Evolutionary conservation across 1,140 invertebrate genomes (phyloP).

Genomic region (Heliconius congener): DNA sequence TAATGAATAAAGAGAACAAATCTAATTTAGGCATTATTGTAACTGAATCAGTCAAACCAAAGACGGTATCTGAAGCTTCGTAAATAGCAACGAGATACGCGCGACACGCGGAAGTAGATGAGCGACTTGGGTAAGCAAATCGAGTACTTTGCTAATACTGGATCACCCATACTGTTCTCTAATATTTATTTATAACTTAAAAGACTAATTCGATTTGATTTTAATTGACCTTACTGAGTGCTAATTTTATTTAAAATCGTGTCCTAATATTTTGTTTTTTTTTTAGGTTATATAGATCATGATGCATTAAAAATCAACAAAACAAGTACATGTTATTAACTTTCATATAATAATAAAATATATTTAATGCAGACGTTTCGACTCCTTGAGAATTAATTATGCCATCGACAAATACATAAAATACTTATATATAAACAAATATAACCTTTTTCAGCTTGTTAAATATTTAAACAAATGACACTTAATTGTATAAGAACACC

Average conservation of each 20-base stretch:
- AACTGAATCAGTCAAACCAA: neutral
- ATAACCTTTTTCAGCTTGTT: conserved; percentile 39
- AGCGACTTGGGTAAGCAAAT: conserved; percentile 28
- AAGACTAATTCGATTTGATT: too few relatives aligned
- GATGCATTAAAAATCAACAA: neutral
- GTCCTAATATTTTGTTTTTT: too few relatives aligned
- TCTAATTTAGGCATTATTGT: neutral
- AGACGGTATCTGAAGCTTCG: conserved; percentile 36
- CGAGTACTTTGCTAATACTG: conserved; percentile 28
- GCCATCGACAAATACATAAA: conserved; percentile 9
- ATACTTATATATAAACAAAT: conserved; percentile 23
- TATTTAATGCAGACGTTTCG: too few relatives aligned
- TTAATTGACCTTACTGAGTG: neutral
- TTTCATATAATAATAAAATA: neutral
- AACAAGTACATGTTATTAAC: neutral
- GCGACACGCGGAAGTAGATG: conserved; percentile 64
- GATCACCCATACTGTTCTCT: neutral
- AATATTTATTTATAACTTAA: neutral
- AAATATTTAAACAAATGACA: conserved; percentile 41
- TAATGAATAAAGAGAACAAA: neutral
- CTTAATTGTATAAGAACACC: conserved; percentile 48
- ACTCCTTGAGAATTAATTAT: conserved; percentile 7
- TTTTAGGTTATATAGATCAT: too few relatives aligned
- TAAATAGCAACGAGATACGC: conserved; percentile 60
- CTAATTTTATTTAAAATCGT: neutral